Evolutionary conservation across 2,113 vertebrate species (phyloP).

Genomic region (Gobius niger): DNA sequence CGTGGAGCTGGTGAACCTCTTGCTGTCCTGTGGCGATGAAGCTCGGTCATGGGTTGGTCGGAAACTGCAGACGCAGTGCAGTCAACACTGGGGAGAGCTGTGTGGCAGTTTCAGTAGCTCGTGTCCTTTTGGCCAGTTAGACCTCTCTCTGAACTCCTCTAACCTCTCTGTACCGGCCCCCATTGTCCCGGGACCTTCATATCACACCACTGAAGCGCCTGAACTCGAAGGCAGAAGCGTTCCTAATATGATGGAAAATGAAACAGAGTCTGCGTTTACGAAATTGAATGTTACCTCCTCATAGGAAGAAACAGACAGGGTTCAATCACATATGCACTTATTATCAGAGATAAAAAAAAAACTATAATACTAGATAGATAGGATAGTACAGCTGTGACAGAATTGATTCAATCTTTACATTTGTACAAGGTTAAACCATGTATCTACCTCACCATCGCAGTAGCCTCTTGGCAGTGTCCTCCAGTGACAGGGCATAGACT

Average conservation of each 20-base stretch:
- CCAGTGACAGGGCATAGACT: constrained; percentile 7
- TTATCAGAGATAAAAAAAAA: constrained; percentile 11
- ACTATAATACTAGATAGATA: neutral
- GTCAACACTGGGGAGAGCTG: constrained; percentile 89
- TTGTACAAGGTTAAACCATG: constrained; percentile 35
- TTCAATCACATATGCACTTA: constrained; percentile 44
- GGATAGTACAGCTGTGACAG: constrained; percentile 24
- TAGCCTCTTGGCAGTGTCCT: constrained; percentile 22
- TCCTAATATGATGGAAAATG: neutral
- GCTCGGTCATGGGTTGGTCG: constrained; percentile 82
- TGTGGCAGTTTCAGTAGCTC: constrained; percentile 85
- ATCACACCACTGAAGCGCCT: constrained; percentile 24
- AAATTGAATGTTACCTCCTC: constrained; percentile 15
- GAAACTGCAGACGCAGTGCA: constrained; percentile 85
- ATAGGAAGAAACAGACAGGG: constrained; percentile 37
- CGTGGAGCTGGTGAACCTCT: constrained; percentile 90
- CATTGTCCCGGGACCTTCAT: constrained; percentile 11
- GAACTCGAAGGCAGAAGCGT: constrained; percentile 57
- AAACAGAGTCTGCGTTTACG: constrained; percentile 4
- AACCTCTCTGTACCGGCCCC: neutral
- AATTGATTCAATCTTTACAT: constrained; percentile 48
- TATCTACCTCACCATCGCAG: constrained; percentile 62
- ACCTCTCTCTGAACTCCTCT: constrained; percentile 4
- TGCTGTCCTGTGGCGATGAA: constrained; percentile 88
- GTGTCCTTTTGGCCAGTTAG: constrained; percentile 68